These are phyloP conservation scores for Dolichallabes microphthalmus DNA, from an alignment of 2,113 vertebrate species.

Conservation along the genomic window DNA sequence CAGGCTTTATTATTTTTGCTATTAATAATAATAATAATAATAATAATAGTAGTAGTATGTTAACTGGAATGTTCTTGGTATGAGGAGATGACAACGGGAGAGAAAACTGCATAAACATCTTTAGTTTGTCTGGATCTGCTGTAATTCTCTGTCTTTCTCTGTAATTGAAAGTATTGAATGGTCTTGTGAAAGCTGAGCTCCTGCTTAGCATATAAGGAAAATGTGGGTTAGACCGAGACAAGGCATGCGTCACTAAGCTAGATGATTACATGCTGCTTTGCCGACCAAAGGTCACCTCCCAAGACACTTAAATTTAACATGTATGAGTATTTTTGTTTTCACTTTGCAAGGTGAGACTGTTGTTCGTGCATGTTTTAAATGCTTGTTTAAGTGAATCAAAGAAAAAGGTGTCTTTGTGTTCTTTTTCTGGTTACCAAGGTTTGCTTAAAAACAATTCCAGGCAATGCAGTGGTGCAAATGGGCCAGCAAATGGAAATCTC, in stretches of 20 bases:
- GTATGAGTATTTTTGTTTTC: conserved; percentile 5
- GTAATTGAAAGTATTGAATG: background rate
- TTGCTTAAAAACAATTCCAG: conserved; percentile 72
- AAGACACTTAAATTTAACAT: conserved; percentile 38
- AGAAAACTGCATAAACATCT: background rate
- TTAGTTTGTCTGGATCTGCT: background rate
- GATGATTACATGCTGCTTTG: conserved; percentile 33
- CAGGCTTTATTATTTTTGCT: too few relatives aligned
- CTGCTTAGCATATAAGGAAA: background rate
- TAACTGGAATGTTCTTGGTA: conserved; percentile 57
- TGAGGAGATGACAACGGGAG: conserved; percentile 18
- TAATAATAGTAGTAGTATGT: background rate
- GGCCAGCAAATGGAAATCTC: conserved; percentile 65
- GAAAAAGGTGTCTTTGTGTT: background rate
- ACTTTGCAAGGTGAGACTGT: conserved; percentile 4
- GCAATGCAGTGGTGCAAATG: conserved; percentile 72
- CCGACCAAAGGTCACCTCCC: conserved; percentile 53
- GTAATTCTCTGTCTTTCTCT: background rate
- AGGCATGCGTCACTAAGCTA: conserved; percentile 32
- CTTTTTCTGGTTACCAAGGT: conserved; percentile 24
- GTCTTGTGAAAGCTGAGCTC: conserved; percentile 18
- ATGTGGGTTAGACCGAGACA: conserved; percentile 28
- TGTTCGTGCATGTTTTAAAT: background rate
- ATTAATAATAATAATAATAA: background rate
- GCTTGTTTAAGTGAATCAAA: background rate